Evolutionary conservation across 2,888 invertebrate species (phyloP).

Genomic region (Drosophila lacicola): DNA sequence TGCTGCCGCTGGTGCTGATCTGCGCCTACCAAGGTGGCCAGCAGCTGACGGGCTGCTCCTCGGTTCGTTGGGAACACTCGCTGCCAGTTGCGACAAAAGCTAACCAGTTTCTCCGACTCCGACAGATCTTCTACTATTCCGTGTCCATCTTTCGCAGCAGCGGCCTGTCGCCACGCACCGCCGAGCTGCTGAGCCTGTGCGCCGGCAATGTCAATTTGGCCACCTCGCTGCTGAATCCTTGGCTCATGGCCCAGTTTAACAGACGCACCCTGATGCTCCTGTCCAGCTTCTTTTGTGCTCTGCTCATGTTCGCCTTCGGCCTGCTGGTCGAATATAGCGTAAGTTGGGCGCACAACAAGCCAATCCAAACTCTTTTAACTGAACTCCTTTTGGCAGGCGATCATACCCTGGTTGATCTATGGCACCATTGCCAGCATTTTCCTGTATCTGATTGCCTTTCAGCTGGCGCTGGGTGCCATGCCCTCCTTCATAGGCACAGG

Average conservation of each 20-base stretch:
- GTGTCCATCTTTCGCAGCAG: slow-evolving; percentile 47
- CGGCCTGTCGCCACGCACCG: slow-evolving; percentile 33
- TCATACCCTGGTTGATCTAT: slow-evolving; percentile 43
- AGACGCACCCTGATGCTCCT: slow-evolving; percentile 58
- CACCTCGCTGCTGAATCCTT: slow-evolving; percentile 42
- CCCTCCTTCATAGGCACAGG: slow-evolving; percentile 62
- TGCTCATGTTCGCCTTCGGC: slow-evolving; percentile 53
- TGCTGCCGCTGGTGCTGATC: slow-evolving; percentile 47
- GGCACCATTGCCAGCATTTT: slow-evolving; percentile 49
- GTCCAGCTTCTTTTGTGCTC: slow-evolving; percentile 39
- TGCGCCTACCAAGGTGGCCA: slow-evolving; percentile 62
- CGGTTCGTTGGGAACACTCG: slow-evolving; percentile 24
- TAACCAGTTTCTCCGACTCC: not conserved
- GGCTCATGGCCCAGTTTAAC: slow-evolving; percentile 56
- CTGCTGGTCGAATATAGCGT: slow-evolving; percentile 40
- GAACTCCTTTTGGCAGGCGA: slow-evolving; percentile 4
- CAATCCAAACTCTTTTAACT: not conserved
- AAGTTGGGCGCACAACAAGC: not conserved
- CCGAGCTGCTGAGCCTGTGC: slow-evolving; percentile 43
- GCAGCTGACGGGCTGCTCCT: slow-evolving; percentile 60
- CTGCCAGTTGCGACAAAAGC: not conserved
- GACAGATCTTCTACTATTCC: slow-evolving; percentile 62
- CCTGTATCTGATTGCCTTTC: slow-evolving; percentile 47
- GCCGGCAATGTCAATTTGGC: slow-evolving; percentile 48
- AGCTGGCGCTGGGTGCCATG: slow-evolving; percentile 54